Conservation (phyloP, 2,113 vertebrate genomes). For the Aythya baeri region DNA sequence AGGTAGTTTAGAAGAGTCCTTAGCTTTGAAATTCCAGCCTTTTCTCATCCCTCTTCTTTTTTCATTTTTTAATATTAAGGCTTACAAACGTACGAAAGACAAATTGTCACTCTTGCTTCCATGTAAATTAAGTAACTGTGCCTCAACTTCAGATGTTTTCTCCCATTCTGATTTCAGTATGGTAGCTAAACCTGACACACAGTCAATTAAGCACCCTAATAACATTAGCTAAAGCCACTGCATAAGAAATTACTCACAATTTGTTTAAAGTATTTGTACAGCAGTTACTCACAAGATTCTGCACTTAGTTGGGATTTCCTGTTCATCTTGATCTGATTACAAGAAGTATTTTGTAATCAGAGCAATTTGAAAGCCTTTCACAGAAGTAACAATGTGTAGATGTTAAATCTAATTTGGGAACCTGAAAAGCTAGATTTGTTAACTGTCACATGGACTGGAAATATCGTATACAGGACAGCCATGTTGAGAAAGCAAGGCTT, state of each 20-base stretch:
- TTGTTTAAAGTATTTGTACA: slow-evolving; percentile 45
- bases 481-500: background rate
- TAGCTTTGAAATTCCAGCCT: background rate
- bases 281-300: background rate
- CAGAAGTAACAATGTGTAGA: background rate
- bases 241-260: slow-evolving; percentile 26
- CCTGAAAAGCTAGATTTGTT: background rate
- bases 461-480: background rate
- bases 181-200: background rate
- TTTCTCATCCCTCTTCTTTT: background rate
- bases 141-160: background rate
- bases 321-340: slow-evolving; percentile 59
- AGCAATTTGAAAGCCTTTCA: slow-evolving; percentile 40
- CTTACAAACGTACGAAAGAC: background rate
- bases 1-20: background rate
- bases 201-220: slow-evolving; percentile 36
- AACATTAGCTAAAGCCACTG: slow-evolving; percentile 23
- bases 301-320: slow-evolving; percentile 51
- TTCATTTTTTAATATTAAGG: background rate
- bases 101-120: background rate
- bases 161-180: background rate
- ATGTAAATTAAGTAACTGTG: background rate
- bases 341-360: slow-evolving; percentile 41
- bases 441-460: background rate
- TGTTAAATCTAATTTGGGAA: slow-evolving; percentile 10